Percentiles rank a stretch among this genome's conserved stretches.
These are phyloP conservation scores for Meteorus sp. DNA, from an alignment of 1,140 invertebrate species.

Conservation along the genomic window DNA sequence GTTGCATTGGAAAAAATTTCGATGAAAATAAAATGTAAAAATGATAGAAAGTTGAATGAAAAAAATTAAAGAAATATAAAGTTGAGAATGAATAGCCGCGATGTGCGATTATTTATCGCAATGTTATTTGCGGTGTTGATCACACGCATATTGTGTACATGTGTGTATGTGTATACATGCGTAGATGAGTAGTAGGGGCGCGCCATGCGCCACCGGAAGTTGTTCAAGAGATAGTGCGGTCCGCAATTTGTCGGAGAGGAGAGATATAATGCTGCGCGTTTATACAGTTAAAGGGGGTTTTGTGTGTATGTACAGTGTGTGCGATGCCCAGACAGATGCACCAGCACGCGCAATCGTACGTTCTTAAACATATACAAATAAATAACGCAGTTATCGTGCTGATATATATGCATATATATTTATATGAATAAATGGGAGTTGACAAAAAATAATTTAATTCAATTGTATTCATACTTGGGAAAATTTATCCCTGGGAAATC, in stretches of 20 bases:
- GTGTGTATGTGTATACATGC: background rate
- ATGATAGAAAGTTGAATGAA: background rate
- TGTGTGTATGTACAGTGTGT: too few species aligned
- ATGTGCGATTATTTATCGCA: background rate
- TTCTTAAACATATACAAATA: background rate
- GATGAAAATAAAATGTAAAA: too few species aligned
- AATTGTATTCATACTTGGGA: background rate
- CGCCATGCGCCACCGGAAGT: constrained; percentile 31
- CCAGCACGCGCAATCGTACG: constrained; percentile 5
- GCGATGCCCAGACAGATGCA: constrained; percentile 21
- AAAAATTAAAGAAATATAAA: background rate
- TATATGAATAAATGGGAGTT: too few species aligned
- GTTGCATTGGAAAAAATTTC: too few species aligned
- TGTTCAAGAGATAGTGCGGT: constrained; percentile 31
- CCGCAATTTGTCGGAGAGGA: constrained; percentile 33
- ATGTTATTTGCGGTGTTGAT: background rate
- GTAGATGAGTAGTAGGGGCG: too few species aligned
- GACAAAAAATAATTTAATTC: too few species aligned
- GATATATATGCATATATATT: too few species aligned
- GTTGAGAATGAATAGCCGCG: background rate
- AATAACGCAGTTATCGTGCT: too few species aligned
- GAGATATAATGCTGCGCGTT: constrained; percentile 17
- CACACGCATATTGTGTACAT: background rate
- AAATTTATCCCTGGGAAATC: too few species aligned
- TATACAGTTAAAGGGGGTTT: too few species aligned